Percentiles rank a stretch among this genome's conserved stretches.
phyloP scores from a whole-genome alignment of 2,113 vertebrate genomes.

The Xyliphius kryptos region DNA sequence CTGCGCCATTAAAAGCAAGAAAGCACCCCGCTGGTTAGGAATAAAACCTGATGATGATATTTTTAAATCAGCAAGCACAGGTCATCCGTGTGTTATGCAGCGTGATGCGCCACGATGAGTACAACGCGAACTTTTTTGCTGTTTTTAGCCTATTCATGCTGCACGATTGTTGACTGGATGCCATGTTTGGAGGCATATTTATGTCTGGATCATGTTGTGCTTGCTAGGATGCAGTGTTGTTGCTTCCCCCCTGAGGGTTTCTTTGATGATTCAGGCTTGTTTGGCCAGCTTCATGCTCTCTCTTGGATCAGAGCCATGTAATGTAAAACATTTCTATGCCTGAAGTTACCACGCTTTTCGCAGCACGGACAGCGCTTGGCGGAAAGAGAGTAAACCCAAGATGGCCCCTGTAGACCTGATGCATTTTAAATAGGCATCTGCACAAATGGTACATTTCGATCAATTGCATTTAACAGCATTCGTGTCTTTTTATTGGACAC shows the following conservation, averaged over 20 bases:
- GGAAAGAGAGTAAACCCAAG: not conserved
- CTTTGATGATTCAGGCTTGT: slow-evolving; percentile 25
- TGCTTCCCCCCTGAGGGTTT: slow-evolving; percentile 4
- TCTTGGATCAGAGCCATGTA: slow-evolving; percentile 12
- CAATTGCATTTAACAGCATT: too few species aligned
- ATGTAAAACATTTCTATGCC: slow-evolving; percentile 20
- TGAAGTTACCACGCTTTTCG: slow-evolving; percentile 10
- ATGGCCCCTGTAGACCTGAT: not conserved
- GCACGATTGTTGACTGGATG: slow-evolving; percentile 4
- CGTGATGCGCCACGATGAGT: slow-evolving; percentile 4
- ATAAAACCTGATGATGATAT: slow-evolving; percentile 17
- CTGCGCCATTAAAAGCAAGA: too few species aligned
- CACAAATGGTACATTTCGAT: too few species aligned
- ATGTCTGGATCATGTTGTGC: not conserved
- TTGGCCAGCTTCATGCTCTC: slow-evolving; percentile 18
- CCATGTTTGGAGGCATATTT: slow-evolving; percentile 7
- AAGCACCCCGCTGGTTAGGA: slow-evolving; percentile 5
- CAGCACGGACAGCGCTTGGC: not conserved
- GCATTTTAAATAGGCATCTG: too few species aligned
- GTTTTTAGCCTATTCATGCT: slow-evolving; percentile 1
- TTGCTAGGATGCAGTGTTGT: slow-evolving; percentile 26
- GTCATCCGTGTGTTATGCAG: slow-evolving; percentile 16
- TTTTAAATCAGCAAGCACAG: slow-evolving; percentile 25
- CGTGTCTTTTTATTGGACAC: too few species aligned
- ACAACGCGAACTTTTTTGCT: not conserved